phyloP scores from a whole-genome alignment of 2,113 vertebrate species.

The Oreochromis aureus region DNA sequence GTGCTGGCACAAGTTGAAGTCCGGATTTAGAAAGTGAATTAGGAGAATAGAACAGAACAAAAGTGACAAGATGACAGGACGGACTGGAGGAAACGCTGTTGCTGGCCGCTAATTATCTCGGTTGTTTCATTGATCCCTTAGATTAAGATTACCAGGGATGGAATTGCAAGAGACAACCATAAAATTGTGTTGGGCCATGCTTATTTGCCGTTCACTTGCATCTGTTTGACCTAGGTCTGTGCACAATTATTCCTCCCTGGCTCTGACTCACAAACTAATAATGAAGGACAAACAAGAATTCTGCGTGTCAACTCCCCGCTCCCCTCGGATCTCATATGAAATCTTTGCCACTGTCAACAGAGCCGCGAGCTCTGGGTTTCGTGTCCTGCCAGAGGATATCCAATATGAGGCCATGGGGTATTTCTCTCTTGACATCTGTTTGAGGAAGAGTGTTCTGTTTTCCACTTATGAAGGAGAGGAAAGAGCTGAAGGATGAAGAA shows the following conservation, averaged over 20 bases:
- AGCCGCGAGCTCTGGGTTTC: constrained; percentile 51
- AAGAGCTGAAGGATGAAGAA: background rate
- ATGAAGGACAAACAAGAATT: constrained; percentile 88
- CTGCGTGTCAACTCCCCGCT: constrained; percentile 86
- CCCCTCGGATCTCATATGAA: constrained; percentile 90
- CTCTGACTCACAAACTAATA: constrained; percentile 89
- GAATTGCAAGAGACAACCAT: constrained; percentile 91
- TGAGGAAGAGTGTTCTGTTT: constrained; percentile 14
- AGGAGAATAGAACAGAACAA: background rate
- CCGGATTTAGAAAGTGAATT: background rate
- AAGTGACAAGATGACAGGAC: background rate
- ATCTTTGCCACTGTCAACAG: constrained; percentile 91
- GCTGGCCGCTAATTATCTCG: background rate
- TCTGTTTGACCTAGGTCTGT: constrained; percentile 87
- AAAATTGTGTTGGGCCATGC: constrained; percentile 87
- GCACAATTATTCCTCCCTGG: constrained; percentile 86
- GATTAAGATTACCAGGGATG: constrained; percentile 86
- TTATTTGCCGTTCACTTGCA: constrained; percentile 90
- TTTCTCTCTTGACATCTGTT: constrained; percentile 34
- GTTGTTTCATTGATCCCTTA: constrained; percentile 82
- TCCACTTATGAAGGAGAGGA: constrained; percentile 2
- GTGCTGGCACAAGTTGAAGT: background rate
- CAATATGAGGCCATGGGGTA: background rate
- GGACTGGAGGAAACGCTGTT: background rate
- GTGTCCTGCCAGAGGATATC: constrained; percentile 44